phyloP scores from a whole-genome alignment of 1,140 invertebrate species.

The Hirudo medicinalis region DNA sequence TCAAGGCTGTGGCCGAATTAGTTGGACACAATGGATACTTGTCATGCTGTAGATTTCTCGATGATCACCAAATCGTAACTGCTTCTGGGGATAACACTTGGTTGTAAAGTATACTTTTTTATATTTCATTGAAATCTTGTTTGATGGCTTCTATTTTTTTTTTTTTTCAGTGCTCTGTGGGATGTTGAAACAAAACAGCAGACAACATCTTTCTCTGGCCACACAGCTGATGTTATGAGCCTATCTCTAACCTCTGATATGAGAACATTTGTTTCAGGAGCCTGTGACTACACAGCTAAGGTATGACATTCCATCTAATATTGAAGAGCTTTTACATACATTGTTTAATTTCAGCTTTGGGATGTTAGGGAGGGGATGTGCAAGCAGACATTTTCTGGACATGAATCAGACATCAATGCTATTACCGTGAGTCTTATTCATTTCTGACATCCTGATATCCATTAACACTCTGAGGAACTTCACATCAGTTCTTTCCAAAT shows the following conservation, averaged over 20 bases:
- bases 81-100: constrained; percentile 96
- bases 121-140: background rate
- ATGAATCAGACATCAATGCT: constrained; percentile 96
- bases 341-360: constrained; percentile 56
- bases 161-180: constrained; percentile 68
- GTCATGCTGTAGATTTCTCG: constrained; percentile 91
- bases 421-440: constrained; percentile 64
- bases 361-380: constrained; percentile 90
- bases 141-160: background rate
- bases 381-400: constrained; percentile 94
- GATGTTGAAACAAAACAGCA: constrained; percentile 97
- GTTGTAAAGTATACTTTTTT: constrained; percentile 45
- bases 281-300: constrained; percentile 93
- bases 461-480: constrained; percentile 10
- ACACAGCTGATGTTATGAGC: constrained; percentile 97
- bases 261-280: constrained; percentile 89
- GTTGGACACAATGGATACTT: constrained; percentile 93
- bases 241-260: constrained; percentile 84
- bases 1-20: constrained; percentile 75
- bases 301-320: constrained; percentile 32
- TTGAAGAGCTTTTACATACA: no score
- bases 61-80: constrained; percentile 96
- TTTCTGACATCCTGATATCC: background rate
- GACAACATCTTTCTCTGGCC: constrained; percentile 86
- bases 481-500: constrained; percentile 79